phyloP scores from a whole-genome alignment of 1,140 invertebrate species.

The Helicoverpa armigera region DNA sequence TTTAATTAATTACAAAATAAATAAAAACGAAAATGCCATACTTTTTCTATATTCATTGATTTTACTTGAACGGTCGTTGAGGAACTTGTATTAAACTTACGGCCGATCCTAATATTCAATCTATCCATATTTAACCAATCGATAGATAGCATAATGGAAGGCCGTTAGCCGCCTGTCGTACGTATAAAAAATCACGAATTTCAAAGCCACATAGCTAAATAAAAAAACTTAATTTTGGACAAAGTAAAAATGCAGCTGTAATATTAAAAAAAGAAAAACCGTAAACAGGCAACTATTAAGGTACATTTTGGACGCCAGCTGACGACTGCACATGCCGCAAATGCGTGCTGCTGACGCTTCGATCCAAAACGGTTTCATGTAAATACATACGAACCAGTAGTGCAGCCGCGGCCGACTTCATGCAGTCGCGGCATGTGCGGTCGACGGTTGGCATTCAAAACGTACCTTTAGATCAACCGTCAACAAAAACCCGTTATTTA shows the following conservation, averaged over 20 bases:
- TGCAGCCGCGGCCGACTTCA: no score
- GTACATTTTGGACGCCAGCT: neutral
- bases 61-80: neutral
- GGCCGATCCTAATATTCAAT: neutral
- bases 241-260: slow-evolving; percentile 14
- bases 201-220: neutral
- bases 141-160: no score
- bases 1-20: neutral
- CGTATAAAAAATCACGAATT: neutral
- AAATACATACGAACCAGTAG: no score
- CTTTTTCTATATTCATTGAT: slow-evolving; percentile 35
- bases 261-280: neutral
- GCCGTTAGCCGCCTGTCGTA: no score
- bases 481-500: neutral
- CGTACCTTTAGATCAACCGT: neutral
- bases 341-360: no score
- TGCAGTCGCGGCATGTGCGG: no score
- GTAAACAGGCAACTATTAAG: slow-evolving; percentile 2
- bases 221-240: neutral
- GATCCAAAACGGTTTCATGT: no score
- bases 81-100: slow-evolving; percentile 8
- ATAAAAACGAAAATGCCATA: slow-evolving; percentile 39
- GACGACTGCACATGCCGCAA: no score
- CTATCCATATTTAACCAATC: neutral
- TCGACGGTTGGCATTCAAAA: no score